A percentile compares a stretch with the other conserved stretches of the same genome.
Evolutionary conservation across 2,888 invertebrate species (phyloP).

Genomic region (Gonocerus acuteangulatus): DNA sequence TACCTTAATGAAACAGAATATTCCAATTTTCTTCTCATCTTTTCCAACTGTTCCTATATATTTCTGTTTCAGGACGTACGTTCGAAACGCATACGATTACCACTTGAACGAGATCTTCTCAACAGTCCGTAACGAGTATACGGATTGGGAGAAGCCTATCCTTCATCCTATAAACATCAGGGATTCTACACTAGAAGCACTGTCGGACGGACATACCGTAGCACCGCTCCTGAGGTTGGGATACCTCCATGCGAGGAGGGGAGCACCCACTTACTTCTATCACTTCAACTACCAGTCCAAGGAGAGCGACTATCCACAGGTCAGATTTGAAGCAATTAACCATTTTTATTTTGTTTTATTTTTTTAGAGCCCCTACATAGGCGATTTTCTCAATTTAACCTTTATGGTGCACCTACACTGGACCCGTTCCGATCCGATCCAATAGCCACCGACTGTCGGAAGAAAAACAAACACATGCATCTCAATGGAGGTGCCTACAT

Average conservation of each 20-base stretch:
- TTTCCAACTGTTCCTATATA: no score
- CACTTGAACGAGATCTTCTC: constrained; percentile 93
- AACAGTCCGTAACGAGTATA: constrained; percentile 88
- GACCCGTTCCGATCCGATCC: no score
- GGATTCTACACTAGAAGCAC: constrained; percentile 74
- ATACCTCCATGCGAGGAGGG: constrained; percentile 67
- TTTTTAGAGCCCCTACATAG: not conserved
- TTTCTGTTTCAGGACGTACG: constrained; percentile 60
- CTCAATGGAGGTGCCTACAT: no score
- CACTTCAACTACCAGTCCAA: constrained; percentile 81
- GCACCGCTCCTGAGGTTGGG: constrained; percentile 75
- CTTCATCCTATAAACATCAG: constrained; percentile 78
- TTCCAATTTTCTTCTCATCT: no score
- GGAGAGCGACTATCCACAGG: constrained; percentile 71
- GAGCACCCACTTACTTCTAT: constrained; percentile 76
- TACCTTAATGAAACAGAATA: no score
- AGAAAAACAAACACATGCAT: no score
- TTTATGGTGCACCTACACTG: no score
- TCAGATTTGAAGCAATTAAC: constrained; percentile 41
- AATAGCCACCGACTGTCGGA: no score
- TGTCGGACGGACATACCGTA: constrained; percentile 87
- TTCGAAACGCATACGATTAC: constrained; percentile 88
- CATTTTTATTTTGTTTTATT: not conserved
- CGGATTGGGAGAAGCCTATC: constrained; percentile 87
- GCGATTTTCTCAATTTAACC: not conserved